A percentile compares a stretch with the other conserved stretches of the same genome.
Evolutionary conservation across 2,113 vertebrate species (phyloP).

Genomic region (Leptobrachium ailaonicum): DNA sequence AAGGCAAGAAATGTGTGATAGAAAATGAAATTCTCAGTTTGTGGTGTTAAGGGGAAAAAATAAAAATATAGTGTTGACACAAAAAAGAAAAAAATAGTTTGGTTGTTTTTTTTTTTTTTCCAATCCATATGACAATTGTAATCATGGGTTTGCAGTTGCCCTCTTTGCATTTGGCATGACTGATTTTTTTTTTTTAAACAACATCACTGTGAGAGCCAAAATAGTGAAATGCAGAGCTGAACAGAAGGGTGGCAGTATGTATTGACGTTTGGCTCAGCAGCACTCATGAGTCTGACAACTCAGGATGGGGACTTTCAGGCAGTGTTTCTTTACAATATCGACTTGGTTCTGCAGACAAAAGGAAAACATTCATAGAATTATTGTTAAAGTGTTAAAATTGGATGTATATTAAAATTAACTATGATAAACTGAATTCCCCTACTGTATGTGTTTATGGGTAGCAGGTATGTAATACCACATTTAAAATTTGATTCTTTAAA

Average conservation of each 20-base stretch:
- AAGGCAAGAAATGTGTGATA: background rate
- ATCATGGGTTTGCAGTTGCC: constrained; percentile 62
- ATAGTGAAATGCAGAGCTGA: constrained; percentile 64
- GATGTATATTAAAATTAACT: constrained; percentile 45
- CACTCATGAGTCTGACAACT: constrained; percentile 65
- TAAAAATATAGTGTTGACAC: constrained; percentile 27
- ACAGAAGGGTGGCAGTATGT: constrained; percentile 63
- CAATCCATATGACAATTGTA: constrained; percentile 59
- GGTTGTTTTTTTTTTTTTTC: constrained; percentile 60
- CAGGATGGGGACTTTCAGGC: constrained; percentile 66
- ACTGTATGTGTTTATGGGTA: constrained; percentile 22
- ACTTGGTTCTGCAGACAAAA: constrained; percentile 71
- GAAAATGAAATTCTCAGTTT: constrained; percentile 54
- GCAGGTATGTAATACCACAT: background rate
- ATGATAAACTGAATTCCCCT: constrained; percentile 7
- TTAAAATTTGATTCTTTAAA: background rate
- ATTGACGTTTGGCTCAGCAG: constrained; percentile 63
- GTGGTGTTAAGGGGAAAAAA: constrained; percentile 60
- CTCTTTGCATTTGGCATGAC: constrained; percentile 59
- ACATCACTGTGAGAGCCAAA: constrained; percentile 67
- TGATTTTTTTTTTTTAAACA: constrained; percentile 60
- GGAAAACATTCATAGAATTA: constrained; percentile 62
- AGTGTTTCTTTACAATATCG: constrained; percentile 70
- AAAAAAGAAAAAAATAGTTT: constrained; percentile 58
- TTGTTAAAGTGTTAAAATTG: constrained; percentile 56